Base-by-base conservation (phyloP, 1,140 invertebrate species). In the Tribolium castaneum region DNA sequence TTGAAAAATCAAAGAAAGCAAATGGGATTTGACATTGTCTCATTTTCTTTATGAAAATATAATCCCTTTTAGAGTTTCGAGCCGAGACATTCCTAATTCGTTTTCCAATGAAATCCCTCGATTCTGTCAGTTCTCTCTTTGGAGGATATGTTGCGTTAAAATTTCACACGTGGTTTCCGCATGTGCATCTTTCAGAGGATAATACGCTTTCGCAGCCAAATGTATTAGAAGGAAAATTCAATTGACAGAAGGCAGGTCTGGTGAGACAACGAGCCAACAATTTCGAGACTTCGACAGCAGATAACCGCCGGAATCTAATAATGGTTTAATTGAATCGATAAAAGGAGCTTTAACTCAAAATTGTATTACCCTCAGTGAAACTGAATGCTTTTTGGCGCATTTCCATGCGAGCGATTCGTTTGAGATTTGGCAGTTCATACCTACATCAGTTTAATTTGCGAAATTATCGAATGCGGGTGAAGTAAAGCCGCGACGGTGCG, bases 191-290 rank as follows among this genome's bases (percentile, higher is more conserved):
- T 74, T 12, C 9, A 45, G 35, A 25, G 78, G 66, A 71, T 71
- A 56, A 77, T 39, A 77, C 22, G 76, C 66, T 71, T 77, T 80
- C 74, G 25, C 45, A 77, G 66, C 54, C 81, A 79, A 82, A 82
- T 78, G 79, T 82, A 82, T 82, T 82, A 79, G 79, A 78, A 73
- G 59, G 76, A 79, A 82, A 82, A 82, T 82, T 82, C 81, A 76
- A 82, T 82, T 78, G 81, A 82, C 81, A 82, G 59, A 66, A 66
- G 59, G 25, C n/a, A 66, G 30, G 22, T 66, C 59, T 30, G 30
- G 10, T 30, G 59, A 66, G 59, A 66, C 59, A 66, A 66, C 59
- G 59, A 35, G n/a, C 59, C 59, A 66, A 35, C 59, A 66, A 35
- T 66, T 66, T 66, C 59, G 19, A 35, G 59, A 66, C 59, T 66